Evolutionary conservation across 2,113 vertebrate species (phyloP).

Genomic region (Hyla sarda): DNA sequence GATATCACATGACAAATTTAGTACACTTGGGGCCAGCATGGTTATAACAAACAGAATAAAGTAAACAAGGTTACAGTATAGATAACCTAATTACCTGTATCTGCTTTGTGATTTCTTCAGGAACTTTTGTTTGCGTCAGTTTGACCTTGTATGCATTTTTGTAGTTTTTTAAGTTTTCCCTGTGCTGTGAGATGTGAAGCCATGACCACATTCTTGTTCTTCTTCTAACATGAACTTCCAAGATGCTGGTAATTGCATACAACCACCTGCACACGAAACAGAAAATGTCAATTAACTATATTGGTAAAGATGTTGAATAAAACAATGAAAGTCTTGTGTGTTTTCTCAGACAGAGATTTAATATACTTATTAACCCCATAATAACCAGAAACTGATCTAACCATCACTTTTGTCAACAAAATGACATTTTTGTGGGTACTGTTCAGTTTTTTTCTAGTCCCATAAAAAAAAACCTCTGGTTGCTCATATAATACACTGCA

Average conservation of each 20-base stretch:
- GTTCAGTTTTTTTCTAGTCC: too few relatives aligned
- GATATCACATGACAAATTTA: too few relatives aligned
- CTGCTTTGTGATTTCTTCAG: slow-evolving; percentile 79
- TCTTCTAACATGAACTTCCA: slow-evolving; percentile 86
- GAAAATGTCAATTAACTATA: too few relatives aligned
- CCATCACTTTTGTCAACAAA: too few relatives aligned
- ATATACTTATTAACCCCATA: too few relatives aligned
- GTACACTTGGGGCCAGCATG: neutral
- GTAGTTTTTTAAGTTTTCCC: slow-evolving; percentile 84
- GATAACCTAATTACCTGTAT: slow-evolving; percentile 80
- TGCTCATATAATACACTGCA: too few relatives aligned
- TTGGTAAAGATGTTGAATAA: too few relatives aligned
- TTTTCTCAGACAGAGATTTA: too few relatives aligned
- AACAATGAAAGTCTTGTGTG: too few relatives aligned
- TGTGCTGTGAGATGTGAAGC: slow-evolving; percentile 82
- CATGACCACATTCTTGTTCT: slow-evolving; percentile 87
- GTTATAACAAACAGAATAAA: neutral
- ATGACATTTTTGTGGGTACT: too few relatives aligned
- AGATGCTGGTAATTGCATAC: slow-evolving; percentile 83
- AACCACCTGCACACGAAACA: slow-evolving; percentile 84
- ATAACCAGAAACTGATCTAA: too few relatives aligned
- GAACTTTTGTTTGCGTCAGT: slow-evolving; percentile 80
- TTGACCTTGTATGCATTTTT: slow-evolving; percentile 84
- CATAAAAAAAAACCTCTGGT: too few relatives aligned
- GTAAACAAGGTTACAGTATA: neutral